Conservation (phyloP, 2,113 vertebrate genomes). For the Illadopsis cleaveri region DNA sequence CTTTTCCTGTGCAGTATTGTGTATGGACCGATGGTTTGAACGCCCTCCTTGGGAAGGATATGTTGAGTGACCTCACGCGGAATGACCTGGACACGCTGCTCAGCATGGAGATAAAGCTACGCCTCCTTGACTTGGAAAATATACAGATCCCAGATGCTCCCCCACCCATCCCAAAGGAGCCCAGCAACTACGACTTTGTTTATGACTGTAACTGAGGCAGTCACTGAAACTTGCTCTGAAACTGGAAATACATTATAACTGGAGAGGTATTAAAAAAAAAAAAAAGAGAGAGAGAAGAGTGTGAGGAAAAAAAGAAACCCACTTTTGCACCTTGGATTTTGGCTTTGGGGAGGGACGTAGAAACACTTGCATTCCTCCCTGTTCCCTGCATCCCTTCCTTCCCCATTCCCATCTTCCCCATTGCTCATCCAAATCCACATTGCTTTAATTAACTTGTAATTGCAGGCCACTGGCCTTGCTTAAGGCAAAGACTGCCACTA, state of each 20-base stretch:
- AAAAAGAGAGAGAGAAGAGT: background rate
- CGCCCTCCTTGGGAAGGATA: constrained; percentile 95
- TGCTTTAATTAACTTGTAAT: constrained; percentile 62
- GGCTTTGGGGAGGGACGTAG: constrained; percentile 9
- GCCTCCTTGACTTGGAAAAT: constrained; percentile 97
- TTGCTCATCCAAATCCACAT: constrained; percentile 36
- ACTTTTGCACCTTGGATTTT: constrained; percentile 50
- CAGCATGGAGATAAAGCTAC: constrained; percentile 99
- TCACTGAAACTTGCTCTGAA: constrained; percentile 52
- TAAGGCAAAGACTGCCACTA: constrained; percentile 27
- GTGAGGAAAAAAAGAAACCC: background rate
- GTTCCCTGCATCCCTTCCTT: background rate
- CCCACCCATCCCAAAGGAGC: constrained; percentile 98
- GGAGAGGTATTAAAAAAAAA: constrained; percentile 27
- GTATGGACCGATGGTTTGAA: constrained; percentile 98
- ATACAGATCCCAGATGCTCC: constrained; percentile 98
- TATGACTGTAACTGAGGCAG: constrained; percentile 95
- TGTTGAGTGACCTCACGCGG: constrained; percentile 94
- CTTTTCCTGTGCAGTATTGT: constrained; percentile 83
- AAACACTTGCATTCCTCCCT: constrained; percentile 5
- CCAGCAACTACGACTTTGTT: constrained; percentile 99
- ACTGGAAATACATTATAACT: constrained; percentile 76
- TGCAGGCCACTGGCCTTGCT: background rate
- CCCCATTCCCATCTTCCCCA: constrained; percentile 18
- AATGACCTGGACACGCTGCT: constrained; percentile 96